These are phyloP conservation scores for Opisthocomus hoazin DNA, from an alignment of 2,113 vertebrate genomes.

Conservation along the genomic window DNA sequence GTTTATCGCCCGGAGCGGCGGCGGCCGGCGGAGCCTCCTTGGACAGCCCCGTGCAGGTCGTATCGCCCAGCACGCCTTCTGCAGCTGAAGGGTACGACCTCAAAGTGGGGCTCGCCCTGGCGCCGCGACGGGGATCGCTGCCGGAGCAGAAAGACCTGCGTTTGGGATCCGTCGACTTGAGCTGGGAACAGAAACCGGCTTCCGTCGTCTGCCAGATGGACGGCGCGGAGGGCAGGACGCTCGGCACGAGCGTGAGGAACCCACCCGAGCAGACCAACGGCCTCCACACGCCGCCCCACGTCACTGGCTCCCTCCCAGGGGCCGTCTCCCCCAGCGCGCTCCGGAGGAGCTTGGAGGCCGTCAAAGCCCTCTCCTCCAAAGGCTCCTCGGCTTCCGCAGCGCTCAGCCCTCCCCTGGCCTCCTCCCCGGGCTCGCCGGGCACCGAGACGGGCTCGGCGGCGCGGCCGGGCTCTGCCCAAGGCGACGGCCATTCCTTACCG, in stretches of 20 bases:
- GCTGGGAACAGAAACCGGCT: constrained; percentile 81
- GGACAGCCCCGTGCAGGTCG: constrained; percentile 82
- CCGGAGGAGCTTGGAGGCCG: constrained; percentile 87
- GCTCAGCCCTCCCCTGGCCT: constrained; percentile 71
- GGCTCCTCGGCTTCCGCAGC: constrained; percentile 46
- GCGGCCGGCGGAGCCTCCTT: constrained; percentile 48
- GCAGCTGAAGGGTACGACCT: constrained; percentile 68
- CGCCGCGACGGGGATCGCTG: constrained; percentile 62
- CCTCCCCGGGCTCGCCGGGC: constrained; percentile 67
- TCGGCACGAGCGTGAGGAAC: constrained; percentile 20
- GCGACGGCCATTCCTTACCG: constrained; percentile 86
- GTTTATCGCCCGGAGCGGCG: constrained; percentile 77
- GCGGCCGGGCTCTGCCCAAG: constrained; percentile 62
- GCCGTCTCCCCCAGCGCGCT: constrained; percentile 88
- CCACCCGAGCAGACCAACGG: constrained; percentile 86
- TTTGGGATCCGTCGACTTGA: constrained; percentile 74
- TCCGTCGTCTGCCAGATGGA: constrained; percentile 53
- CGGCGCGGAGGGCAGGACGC: constrained; percentile 60
- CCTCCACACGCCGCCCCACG: constrained; percentile 80
- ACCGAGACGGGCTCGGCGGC: constrained; percentile 45
- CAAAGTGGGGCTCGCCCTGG: constrained; percentile 50
- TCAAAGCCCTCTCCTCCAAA: constrained; percentile 81
- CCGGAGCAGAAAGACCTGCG: constrained; percentile 76
- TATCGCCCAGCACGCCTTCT: constrained; percentile 79
- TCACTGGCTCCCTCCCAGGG: constrained; percentile 74